Evolutionary conservation across 2,797 vertebrate species (phyloP).

Genomic region (Pseudomugil gertrudae): DNA sequence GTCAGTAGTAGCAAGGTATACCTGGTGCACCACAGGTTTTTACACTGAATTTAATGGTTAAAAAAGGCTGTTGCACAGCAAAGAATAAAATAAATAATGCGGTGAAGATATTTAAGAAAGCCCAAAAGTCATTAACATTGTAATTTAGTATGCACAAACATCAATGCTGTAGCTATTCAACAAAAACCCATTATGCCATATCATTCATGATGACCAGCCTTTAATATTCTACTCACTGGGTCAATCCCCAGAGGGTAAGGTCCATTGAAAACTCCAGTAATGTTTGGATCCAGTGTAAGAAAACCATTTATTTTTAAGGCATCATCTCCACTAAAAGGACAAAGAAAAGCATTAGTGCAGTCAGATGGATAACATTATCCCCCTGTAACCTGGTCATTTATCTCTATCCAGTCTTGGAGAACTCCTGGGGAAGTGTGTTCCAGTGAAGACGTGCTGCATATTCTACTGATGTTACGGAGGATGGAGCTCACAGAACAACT

Average conservation of each 20-base stretch:
- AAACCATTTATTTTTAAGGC: conserved; percentile 43
- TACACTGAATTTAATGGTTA: not conserved
- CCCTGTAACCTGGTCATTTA: not conserved
- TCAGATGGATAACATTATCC: not conserved
- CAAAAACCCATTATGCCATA: not conserved
- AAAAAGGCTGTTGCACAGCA: not conserved
- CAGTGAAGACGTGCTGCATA: not conserved
- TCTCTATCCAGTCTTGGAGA: not conserved
- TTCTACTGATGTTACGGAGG: not conserved
- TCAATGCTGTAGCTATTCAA: too few relatives aligned
- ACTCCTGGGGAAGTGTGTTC: too few relatives aligned
- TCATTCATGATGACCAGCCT: not conserved
- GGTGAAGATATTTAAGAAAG: not conserved
- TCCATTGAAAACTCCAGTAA: conserved; percentile 89
- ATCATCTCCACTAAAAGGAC: conserved; percentile 29
- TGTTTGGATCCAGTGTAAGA: conserved; percentile 88
- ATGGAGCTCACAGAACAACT: too few relatives aligned
- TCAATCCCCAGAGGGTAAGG: conserved; percentile 96
- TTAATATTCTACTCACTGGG: conserved; percentile 84
- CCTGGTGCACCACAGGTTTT: not conserved
- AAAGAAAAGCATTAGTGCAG: conserved; percentile 16
- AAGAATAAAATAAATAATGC: not conserved
- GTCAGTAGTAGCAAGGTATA: too few relatives aligned
- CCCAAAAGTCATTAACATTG: not conserved
- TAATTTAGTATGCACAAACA: not conserved